Conservation (phyloP, 2,888 invertebrate genomes). For the Apamea anceps region DNA sequence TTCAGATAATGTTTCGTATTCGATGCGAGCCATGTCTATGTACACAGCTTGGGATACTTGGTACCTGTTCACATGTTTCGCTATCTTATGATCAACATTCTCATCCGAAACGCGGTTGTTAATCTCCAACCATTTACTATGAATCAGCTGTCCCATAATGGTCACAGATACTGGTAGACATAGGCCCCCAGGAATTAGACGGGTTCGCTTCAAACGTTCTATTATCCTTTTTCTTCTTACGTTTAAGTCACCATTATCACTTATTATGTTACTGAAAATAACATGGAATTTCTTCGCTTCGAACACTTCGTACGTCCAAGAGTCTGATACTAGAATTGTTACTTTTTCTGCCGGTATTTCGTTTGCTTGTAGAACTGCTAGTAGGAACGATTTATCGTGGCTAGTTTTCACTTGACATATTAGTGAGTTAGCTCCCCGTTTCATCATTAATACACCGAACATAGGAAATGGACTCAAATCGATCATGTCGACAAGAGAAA, state of each 20-base stretch:
- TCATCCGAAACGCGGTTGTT: constrained; percentile 50
- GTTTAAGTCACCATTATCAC: constrained; percentile 53
- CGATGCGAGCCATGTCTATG: constrained; percentile 36
- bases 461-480: constrained; percentile 90
- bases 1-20: constrained; percentile 41
- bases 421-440: constrained; percentile 76
- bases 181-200: background rate
- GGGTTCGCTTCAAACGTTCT: constrained; percentile 26
- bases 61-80: constrained; percentile 49
- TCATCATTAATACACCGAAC: constrained; percentile 86
- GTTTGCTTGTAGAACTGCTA: constrained; percentile 34
- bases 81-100: constrained; percentile 38
- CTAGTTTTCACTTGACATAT: constrained; percentile 68
- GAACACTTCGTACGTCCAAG: constrained; percentile 26
- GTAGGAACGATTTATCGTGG: constrained; percentile 49
- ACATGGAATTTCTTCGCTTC: constrained; percentile 51
- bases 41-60: constrained; percentile 41
- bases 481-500: constrained; percentile 73
- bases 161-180: constrained; percentile 44
- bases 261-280: constrained; percentile 47
- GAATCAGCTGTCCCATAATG: constrained; percentile 51
- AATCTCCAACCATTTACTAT: constrained; percentile 41
- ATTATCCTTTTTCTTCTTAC: constrained; percentile 14
- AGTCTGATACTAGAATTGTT: constrained; percentile 41
- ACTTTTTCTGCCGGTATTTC: constrained; percentile 47